Conservation (phyloP, 2,113 vertebrate species). For the Brienomyrus brachyistius region DNA sequence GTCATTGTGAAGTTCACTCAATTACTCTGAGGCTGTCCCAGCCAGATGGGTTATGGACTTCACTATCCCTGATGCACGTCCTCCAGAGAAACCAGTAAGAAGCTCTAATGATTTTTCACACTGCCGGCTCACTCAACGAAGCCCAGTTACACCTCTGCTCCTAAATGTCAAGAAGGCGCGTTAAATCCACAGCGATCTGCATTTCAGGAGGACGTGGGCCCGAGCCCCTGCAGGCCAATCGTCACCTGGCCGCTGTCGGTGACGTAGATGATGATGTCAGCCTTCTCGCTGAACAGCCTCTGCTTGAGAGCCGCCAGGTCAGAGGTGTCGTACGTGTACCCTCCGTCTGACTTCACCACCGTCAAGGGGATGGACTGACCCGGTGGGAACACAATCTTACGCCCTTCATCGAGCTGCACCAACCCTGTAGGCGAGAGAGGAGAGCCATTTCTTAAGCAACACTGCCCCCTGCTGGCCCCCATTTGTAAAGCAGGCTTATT, state of each 20-base stretch:
- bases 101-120: neutral
- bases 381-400: conserved; percentile 80
- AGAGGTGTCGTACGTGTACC: conserved; percentile 92
- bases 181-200: neutral
- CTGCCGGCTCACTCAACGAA: neutral
- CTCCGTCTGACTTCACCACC: conserved; percentile 86
- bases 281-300: conserved; percentile 75
- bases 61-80: neutral
- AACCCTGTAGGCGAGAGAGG: conserved; percentile 58
- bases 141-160: neutral
- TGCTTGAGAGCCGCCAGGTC: conserved; percentile 85
- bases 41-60: neutral
- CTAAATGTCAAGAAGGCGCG: neutral
- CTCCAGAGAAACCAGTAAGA: neutral
- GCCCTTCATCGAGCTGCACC: conserved; percentile 79
- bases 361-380: conserved; percentile 83
- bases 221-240: neutral
- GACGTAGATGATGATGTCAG: conserved; percentile 84
- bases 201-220: neutral
- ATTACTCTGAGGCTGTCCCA: neutral
- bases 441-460: neutral
- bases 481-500: neutral
- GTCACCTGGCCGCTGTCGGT: conserved; percentile 86
- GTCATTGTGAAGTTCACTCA: neutral
- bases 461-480: conserved; percentile 45